phyloP scores from a whole-genome alignment of 2,888 invertebrate genomes.

The Temnothorax unifasciatus region DNA sequence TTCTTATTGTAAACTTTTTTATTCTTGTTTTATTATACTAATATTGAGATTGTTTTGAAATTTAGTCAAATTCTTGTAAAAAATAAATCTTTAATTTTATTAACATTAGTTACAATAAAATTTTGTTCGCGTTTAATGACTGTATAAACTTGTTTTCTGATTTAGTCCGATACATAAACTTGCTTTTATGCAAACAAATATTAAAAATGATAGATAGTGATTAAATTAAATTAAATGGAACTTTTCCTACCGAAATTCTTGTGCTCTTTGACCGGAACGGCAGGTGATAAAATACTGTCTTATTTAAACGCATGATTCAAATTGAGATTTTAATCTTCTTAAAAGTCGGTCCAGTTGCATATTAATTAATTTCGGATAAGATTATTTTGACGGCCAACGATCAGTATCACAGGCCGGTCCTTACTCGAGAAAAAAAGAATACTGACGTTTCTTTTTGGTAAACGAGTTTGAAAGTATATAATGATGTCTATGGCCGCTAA shows the following conservation, averaged over 20 bases:
- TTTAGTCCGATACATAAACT: not conserved
- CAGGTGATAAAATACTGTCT: not conserved
- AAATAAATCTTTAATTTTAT: not conserved
- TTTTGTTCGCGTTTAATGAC: not conserved
- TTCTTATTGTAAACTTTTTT: not conserved
- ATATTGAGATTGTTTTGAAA: not conserved
- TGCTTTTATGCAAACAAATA: not conserved
- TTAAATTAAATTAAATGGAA: slow-evolving; percentile 7
- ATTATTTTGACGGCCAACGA: slow-evolving; percentile 35
- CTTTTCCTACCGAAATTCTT: not conserved
- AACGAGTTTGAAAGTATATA: slow-evolving; percentile 57
- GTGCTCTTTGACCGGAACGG: not conserved
- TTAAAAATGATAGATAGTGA: not conserved
- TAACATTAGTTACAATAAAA: not conserved
- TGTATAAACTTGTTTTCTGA: not conserved
- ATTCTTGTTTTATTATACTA: too few relatives aligned
- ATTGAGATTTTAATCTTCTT: slow-evolving; percentile 37
- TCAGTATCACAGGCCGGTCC: slow-evolving; percentile 31
- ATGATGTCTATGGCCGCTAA: slow-evolving; percentile 48
- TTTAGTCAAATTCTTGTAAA: not conserved
- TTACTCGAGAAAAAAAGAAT: slow-evolving; percentile 41
- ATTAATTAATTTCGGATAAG: slow-evolving; percentile 63
- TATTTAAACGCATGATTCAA: not conserved
- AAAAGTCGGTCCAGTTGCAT: slow-evolving; percentile 22
- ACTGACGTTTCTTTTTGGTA: slow-evolving; percentile 15